Evolutionary conservation across 2,113 vertebrate genomes (phyloP).

Genomic region (Pica pica): DNA sequence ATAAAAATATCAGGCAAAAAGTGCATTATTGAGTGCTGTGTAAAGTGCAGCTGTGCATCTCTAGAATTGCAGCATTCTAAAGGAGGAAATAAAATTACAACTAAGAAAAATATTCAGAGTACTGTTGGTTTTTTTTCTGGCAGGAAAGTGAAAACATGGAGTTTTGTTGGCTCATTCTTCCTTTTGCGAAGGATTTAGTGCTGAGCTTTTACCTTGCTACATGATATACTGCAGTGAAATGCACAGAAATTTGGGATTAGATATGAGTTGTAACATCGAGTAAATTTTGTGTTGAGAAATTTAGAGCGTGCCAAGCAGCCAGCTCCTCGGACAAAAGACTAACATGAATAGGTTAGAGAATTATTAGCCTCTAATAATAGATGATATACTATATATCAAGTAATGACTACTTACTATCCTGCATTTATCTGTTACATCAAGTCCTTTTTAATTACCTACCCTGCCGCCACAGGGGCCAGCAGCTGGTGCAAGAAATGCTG

Average conservation of each 20-base stretch:
- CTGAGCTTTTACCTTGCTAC: slow-evolving; percentile 31
- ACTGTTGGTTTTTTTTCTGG: not conserved
- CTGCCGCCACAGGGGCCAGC: not conserved
- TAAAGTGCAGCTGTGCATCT: slow-evolving; percentile 14
- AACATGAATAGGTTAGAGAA: slow-evolving; percentile 49
- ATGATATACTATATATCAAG: slow-evolving; percentile 42
- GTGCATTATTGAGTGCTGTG: not conserved
- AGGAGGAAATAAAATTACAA: not conserved
- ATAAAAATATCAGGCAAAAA: not conserved
- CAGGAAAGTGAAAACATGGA: not conserved
- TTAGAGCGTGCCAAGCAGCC: not conserved
- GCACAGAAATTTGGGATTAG: slow-evolving; percentile 37
- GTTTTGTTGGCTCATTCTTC: slow-evolving; percentile 34
- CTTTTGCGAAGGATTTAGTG: slow-evolving; percentile 39
- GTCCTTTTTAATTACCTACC: slow-evolving; percentile 56
- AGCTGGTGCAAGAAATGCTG: not conserved
- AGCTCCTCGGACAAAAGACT: slow-evolving; percentile 13
- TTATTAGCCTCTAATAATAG: slow-evolving; percentile 62
- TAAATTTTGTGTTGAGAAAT: slow-evolving; percentile 56
- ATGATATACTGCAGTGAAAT: slow-evolving; percentile 37
- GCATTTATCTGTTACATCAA: slow-evolving; percentile 36
- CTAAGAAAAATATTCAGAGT: not conserved
- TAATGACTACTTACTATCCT: slow-evolving; percentile 45
- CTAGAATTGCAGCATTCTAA: slow-evolving; percentile 20
- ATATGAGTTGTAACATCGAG: slow-evolving; percentile 24